These are phyloP conservation scores for Nyctibius grandis DNA, from an alignment of 2,797 vertebrate species.

Conservation along the genomic window DNA sequence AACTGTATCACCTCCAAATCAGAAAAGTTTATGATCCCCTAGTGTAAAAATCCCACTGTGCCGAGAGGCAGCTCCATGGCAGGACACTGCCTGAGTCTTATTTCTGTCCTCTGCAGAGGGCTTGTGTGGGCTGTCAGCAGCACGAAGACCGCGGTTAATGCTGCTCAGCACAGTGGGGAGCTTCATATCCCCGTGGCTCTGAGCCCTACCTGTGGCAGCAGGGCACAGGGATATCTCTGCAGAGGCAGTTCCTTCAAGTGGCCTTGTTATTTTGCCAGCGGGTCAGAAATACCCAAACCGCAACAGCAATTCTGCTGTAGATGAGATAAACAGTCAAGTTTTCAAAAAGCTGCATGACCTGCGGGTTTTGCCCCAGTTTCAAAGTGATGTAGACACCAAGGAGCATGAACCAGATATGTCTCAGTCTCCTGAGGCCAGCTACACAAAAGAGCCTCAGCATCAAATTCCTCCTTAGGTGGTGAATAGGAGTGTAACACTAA, in stretches of 20 bases:
- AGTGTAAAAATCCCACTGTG: not conserved
- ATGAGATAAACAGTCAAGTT: not conserved
- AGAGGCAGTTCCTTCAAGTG: not conserved
- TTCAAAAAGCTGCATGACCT: not conserved
- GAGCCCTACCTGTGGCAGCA: not conserved
- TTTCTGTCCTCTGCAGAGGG: not conserved
- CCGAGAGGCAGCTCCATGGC: not conserved
- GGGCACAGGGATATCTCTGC: not conserved
- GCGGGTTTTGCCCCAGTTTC: not conserved
- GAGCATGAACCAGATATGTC: not conserved
- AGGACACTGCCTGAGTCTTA: not conserved
- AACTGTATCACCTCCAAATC: not conserved
- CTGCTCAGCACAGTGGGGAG: not conserved
- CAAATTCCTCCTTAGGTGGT: not conserved
- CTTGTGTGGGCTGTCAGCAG: not conserved
- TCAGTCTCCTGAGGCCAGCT: not conserved
- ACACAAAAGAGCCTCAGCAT: not conserved
- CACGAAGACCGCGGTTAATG: fast-evolving
- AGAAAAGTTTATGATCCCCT: not conserved
- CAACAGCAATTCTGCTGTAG: not conserved
- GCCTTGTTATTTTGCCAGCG: not conserved
- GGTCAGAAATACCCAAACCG: not conserved
- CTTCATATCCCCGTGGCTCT: not conserved
- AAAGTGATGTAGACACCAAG: not conserved
- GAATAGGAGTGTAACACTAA: not conserved